Percentiles rank a stretch among this genome's conserved stretches.
Evolutionary conservation across 2,113 vertebrate genomes (phyloP).

Genomic region (Tricholaema leucomelas): DNA sequence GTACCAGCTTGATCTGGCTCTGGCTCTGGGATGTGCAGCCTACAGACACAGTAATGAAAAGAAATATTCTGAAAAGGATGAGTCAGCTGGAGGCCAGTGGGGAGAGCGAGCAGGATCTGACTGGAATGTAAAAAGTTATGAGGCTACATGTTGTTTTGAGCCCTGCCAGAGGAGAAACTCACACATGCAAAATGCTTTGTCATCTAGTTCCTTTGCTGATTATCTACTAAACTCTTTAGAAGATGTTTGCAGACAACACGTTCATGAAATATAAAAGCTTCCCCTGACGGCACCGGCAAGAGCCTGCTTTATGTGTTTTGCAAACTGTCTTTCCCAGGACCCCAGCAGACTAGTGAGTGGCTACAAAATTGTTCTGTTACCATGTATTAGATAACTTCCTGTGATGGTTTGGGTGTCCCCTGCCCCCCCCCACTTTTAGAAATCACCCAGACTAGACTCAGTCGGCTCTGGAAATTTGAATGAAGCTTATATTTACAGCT

Average conservation of each 20-base stretch:
- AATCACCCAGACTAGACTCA: no score
- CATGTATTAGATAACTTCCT: background rate
- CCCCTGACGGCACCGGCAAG: accelerated
- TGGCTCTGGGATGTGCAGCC: background rate
- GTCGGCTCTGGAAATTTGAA: no score
- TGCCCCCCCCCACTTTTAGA: no score
- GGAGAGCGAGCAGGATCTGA: constrained; percentile 16
- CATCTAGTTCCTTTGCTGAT: constrained; percentile 28
- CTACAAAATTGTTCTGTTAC: background rate
- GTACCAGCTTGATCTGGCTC: constrained; percentile 23
- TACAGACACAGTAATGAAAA: constrained; percentile 48
- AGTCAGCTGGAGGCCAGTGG: constrained; percentile 59
- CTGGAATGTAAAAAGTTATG: constrained; percentile 60
- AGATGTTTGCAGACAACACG: constrained; percentile 49
- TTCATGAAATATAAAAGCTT: background rate
- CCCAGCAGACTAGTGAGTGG: background rate
- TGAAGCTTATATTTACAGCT: no score
- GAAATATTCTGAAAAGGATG: constrained; percentile 67
- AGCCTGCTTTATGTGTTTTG: accelerated
- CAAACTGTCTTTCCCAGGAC: background rate
- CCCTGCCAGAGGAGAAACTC: constrained; percentile 21
- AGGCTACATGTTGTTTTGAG: constrained; percentile 40
- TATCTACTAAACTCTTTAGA: constrained; percentile 17
- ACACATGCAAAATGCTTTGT: background rate
- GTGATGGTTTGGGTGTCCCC: no score